These are phyloP conservation scores for Merluccius polli DNA, from an alignment of 2,797 vertebrate genomes.

Conservation along the genomic window DNA sequence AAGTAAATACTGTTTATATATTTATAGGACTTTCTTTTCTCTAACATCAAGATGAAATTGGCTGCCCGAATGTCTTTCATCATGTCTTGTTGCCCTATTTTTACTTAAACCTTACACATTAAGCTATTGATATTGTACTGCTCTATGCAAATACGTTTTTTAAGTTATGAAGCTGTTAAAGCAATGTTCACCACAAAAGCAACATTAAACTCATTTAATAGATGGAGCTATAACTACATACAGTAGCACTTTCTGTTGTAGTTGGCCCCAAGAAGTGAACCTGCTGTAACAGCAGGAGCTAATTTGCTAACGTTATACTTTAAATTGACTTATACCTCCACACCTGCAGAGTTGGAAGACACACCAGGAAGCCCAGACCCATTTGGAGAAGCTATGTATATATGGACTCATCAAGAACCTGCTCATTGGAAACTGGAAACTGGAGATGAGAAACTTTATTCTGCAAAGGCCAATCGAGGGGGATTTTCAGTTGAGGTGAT, in stretches of 20 bases:
- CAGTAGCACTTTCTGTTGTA: not conserved
- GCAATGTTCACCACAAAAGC: not conserved
- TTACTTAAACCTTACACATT: not conserved
- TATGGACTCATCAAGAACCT: not conserved
- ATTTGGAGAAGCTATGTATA: not conserved
- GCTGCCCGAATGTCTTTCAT: not conserved
- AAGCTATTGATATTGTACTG: not conserved
- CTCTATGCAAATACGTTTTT: not conserved
- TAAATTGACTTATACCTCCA: not conserved
- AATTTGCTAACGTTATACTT: not conserved
- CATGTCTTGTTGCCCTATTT: not conserved
- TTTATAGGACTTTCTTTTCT: not conserved
- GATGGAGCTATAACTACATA: not conserved
- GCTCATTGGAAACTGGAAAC: not conserved
- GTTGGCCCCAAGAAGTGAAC: not conserved
- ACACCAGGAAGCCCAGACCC: not conserved
- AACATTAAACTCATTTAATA: not conserved
- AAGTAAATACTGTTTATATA: not conserved
- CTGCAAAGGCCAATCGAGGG: not conserved
- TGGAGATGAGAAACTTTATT: not conserved
- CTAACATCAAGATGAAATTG: not conserved
- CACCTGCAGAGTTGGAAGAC: not conserved
- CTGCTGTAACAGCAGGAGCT: not conserved
- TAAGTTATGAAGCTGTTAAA: not conserved
- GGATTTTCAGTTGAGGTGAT: not conserved